Evolutionary conservation across 2,888 invertebrate genomes (phyloP), one percentile per base, ranked within the genome.

Genomic region (Apamea epomidion): DNA sequence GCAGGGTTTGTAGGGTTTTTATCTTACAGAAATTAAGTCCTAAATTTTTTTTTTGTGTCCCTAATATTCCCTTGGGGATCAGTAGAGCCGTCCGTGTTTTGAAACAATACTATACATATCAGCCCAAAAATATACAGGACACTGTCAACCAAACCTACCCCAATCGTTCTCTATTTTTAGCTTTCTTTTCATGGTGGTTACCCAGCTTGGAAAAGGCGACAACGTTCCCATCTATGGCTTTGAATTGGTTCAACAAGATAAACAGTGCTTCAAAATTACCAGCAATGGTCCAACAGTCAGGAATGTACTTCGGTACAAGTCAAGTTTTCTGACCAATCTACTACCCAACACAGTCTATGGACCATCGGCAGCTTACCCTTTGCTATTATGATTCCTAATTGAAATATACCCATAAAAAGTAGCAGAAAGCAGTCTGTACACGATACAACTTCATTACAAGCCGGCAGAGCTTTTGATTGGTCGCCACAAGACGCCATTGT

Each of bases 321-420:
- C 2, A 21, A 48, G 1, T n/a, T 3, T 18, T 18, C 10, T 2
- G n/a, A 7, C 5, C 10, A 14, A 58, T 29, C 32, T 65, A 16
- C 51, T 29, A 62, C 86, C 83, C 87, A 68, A 8, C 32, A 76
- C 92, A 91, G 81, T 94, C 93, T 93, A 83, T 94, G 92, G 21
- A 48, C 68, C 62, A 90, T 90, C 91, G 91, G 88, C 91, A 89
- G 78, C 83, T 90, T 91, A 94, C 92, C 93, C 92, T 92, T 93
- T 92, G 91, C 94, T 93, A 94, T 95, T 95, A 94, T 92, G 83
- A 92, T 91, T 88, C 87, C 92, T 94, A 95, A 96, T 96, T 95
- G 94, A 95, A 94, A 94, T 89, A 89, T 76, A 88, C 80, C 70
- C 82, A 94, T 86, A 95, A 95, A 95, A 95, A 94, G 83, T 87